Conservation (phyloP, 1,140 invertebrate genomes). For the Drosophila erecta region DNA sequence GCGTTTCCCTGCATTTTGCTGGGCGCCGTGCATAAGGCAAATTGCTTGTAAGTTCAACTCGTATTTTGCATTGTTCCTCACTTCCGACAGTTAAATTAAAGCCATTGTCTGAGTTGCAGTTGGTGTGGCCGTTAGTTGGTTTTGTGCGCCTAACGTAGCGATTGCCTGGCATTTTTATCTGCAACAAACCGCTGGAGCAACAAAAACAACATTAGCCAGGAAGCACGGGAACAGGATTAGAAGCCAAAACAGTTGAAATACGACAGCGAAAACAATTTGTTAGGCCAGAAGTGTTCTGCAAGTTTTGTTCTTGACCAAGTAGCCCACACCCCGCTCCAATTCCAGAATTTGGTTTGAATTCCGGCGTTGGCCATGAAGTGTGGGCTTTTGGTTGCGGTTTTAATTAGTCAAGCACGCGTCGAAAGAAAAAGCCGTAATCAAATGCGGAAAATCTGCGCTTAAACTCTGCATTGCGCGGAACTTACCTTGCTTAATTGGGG, state of each 20-base stretch:
- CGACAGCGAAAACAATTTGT: slow-evolving; percentile 77
- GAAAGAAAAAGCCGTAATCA: slow-evolving; percentile 47
- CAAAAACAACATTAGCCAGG: slow-evolving; percentile 17
- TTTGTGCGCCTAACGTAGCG: slow-evolving; percentile 75
- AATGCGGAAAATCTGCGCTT: background rate
- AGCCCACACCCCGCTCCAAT: slow-evolving; percentile 1
- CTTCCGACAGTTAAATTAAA: slow-evolving; percentile 84
- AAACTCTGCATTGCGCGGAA: background rate
- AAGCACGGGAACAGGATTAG: slow-evolving; percentile 20
- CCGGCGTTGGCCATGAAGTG: background rate
- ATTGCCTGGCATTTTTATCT: slow-evolving; percentile 74
- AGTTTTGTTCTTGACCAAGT: slow-evolving; percentile 41
- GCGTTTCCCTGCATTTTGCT: slow-evolving; percentile 44
- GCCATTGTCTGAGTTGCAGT: slow-evolving; percentile 71
- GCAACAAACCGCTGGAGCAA: slow-evolving; percentile 58
- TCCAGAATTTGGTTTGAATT: slow-evolving; percentile 23
- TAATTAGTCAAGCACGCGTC: slow-evolving; percentile 62
- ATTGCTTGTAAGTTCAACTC: slow-evolving; percentile 81
- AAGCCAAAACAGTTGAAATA: slow-evolving; percentile 57
- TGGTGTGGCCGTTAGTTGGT: slow-evolving; percentile 62
- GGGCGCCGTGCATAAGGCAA: slow-evolving; percentile 70
- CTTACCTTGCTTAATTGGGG: slow-evolving; percentile 1
- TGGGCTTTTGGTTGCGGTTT: slow-evolving; percentile 33
- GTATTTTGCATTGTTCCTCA: slow-evolving; percentile 80
- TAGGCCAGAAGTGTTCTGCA: slow-evolving; percentile 68